A percentile compares a stretch with the other conserved stretches of the same genome.
Evolutionary conservation across 2,888 invertebrate genomes (phyloP).

Genomic region (Campaea margaritaria): DNA sequence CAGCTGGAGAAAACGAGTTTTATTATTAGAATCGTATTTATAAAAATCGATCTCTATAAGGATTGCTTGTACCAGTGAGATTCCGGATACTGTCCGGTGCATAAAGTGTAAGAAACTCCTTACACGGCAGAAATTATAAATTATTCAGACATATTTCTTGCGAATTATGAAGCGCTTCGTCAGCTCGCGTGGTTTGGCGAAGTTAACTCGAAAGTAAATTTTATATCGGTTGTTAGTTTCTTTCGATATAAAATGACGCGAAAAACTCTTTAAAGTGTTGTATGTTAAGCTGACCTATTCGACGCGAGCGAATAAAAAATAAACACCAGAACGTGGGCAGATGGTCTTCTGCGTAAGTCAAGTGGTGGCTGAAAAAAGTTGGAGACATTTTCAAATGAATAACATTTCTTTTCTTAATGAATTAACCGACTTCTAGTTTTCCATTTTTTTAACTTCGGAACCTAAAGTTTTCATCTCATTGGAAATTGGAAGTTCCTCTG

Average conservation of each 20-base stretch:
- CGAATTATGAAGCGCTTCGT: constrained; percentile 68
- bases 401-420: constrained; percentile 6
- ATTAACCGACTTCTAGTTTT: background rate
- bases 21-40: constrained; percentile 17
- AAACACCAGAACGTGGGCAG: constrained; percentile 15
- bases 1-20: constrained; percentile 13
- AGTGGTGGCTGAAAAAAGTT: constrained; percentile 21
- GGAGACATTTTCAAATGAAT: background rate
- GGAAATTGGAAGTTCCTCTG: too few species aligned
- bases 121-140: constrained; percentile 56
- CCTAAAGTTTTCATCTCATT: too few species aligned
- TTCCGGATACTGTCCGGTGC: constrained; percentile 54
- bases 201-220: constrained; percentile 50
- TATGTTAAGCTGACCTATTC: constrained; percentile 50
- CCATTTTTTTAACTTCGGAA: too few species aligned
- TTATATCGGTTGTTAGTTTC: constrained; percentile 38
- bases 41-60: constrained; percentile 14
- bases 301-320: constrained; percentile 34
- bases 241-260: constrained; percentile 47
- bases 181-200: constrained; percentile 72
- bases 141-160: constrained; percentile 76
- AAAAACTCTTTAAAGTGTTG: constrained; percentile 45
- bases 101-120: constrained; percentile 52
- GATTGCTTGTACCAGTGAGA: constrained; percentile 4
- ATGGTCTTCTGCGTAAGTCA: constrained; percentile 20